phyloP scores from a whole-genome alignment of 2,797 vertebrate genomes.

The Argyrosomus regius region DNA sequence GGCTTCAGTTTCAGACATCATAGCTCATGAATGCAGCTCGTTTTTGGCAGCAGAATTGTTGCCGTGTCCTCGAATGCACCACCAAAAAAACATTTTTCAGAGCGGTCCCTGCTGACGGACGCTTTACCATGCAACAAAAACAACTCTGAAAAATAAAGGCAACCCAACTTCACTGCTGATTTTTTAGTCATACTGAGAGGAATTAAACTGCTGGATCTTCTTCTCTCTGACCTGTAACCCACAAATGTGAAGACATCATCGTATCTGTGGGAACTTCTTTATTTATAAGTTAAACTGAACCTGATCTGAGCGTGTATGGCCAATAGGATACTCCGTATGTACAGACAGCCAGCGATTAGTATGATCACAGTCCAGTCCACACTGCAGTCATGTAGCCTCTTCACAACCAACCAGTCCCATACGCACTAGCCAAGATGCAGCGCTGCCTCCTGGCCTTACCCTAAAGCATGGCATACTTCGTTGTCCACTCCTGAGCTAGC shows the following conservation, averaged over 20 bases:
- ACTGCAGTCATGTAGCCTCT: slow-evolving; percentile 31
- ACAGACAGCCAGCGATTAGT: slow-evolving; percentile 48
- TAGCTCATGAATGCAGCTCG: slow-evolving; percentile 28
- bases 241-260: neutral
- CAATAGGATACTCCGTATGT: neutral
- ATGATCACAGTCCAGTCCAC: slow-evolving; percentile 27
- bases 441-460: slow-evolving; percentile 86
- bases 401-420: slow-evolving; percentile 52
- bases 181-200: neutral
- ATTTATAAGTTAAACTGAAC: no score
- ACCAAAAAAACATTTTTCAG: slow-evolving; percentile 3
- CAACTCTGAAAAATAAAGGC: slow-evolving; percentile 1
- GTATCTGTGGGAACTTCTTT: neutral
- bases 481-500: slow-evolving; percentile 99
- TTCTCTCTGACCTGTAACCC: neutral
- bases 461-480: slow-evolving; percentile 99
- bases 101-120: slow-evolving; percentile 6
- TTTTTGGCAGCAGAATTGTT: slow-evolving; percentile 18
- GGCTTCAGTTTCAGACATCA: slow-evolving; percentile 16
- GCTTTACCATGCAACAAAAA: slow-evolving; percentile 10
- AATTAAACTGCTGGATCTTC: neutral
- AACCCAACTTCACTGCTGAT: neutral
- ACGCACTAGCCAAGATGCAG: slow-evolving; percentile 77
- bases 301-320: neutral
- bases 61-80: slow-evolving; percentile 21